Conservation (phyloP, 53 echinoderm and acorn worm genomes). For the Echinometra lucunter region DNA sequence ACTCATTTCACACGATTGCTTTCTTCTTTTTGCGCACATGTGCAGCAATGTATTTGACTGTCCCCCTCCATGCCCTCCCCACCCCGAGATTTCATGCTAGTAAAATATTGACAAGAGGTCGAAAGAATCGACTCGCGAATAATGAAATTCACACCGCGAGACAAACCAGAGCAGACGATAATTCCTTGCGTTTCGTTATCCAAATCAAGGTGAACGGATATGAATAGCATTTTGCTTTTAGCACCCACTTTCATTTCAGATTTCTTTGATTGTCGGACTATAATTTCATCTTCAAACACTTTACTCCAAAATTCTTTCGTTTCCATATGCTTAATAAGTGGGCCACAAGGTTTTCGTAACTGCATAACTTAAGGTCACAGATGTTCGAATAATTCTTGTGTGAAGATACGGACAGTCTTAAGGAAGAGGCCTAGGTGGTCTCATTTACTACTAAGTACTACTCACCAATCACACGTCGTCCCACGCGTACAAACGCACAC, state of each 20-base stretch:
- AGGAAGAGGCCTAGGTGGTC: neutral
- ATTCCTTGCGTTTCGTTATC: neutral
- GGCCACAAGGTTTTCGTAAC: too few relatives aligned
- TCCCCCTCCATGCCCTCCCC: too few relatives aligned
- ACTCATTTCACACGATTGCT: too few relatives aligned
- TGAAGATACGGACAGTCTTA: neutral
- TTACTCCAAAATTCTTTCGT: too few relatives aligned
- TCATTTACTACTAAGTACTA: too few relatives aligned
- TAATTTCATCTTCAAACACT: too few relatives aligned
- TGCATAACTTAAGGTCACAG: neutral
- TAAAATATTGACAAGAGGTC: neutral
- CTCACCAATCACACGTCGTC: neutral
- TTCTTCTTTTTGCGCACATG: too few relatives aligned
- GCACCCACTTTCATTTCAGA: neutral
- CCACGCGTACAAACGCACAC: neutral
- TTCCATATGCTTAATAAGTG: too few relatives aligned
- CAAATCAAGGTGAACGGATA: neutral
- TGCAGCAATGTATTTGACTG: too few relatives aligned
- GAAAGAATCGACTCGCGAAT: neutral
- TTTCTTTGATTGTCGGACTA: neutral
- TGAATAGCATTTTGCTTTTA: too few relatives aligned
- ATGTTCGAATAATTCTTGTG: neutral
- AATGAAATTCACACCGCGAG: neutral
- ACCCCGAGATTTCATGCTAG: too few relatives aligned
- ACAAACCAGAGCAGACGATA: neutral